These are phyloP conservation scores for Leptosomus discolor DNA, from an alignment of 2,113 vertebrate species.

Conservation along the genomic window DNA sequence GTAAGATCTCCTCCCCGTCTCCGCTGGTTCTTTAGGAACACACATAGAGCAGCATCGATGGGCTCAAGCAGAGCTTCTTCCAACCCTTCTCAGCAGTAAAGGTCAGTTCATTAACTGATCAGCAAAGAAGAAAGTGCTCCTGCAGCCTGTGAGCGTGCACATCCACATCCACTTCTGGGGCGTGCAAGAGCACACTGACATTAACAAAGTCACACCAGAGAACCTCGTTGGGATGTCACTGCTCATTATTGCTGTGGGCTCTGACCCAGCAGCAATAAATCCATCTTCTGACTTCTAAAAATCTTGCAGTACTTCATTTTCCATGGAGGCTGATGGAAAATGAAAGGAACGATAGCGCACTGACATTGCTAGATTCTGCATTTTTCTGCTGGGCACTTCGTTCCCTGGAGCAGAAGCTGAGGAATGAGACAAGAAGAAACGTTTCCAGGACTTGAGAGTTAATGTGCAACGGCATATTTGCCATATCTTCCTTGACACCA, in stretches of 20 bases:
- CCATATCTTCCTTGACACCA: not conserved
- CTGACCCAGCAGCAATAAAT: not conserved
- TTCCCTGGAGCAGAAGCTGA: not conserved
- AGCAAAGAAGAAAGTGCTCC: not conserved
- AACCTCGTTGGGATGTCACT: not conserved
- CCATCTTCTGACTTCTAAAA: not conserved
- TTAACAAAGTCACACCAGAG: not conserved
- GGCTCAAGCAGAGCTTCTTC: not conserved
- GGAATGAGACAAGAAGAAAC: not conserved
- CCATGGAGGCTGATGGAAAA: not conserved
- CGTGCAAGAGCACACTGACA: not conserved
- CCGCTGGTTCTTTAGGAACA: not conserved
- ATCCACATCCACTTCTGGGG: not conserved
- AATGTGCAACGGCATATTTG: not conserved
- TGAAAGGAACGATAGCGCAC: not conserved
- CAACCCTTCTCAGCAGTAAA: not conserved
- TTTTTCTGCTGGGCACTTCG: not conserved
- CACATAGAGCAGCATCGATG: not conserved
- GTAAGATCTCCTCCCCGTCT: not conserved
- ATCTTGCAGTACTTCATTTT: too few relatives aligned
- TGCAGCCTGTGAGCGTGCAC: not conserved
- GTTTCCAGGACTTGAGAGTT: not conserved
- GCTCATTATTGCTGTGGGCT: not conserved
- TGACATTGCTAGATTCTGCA: accelerated
- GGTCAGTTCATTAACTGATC: not conserved